These are phyloP conservation scores for Chaenocephalus aceratus DNA, from an alignment of 2,113 vertebrate genomes.

Conservation along the genomic window DNA sequence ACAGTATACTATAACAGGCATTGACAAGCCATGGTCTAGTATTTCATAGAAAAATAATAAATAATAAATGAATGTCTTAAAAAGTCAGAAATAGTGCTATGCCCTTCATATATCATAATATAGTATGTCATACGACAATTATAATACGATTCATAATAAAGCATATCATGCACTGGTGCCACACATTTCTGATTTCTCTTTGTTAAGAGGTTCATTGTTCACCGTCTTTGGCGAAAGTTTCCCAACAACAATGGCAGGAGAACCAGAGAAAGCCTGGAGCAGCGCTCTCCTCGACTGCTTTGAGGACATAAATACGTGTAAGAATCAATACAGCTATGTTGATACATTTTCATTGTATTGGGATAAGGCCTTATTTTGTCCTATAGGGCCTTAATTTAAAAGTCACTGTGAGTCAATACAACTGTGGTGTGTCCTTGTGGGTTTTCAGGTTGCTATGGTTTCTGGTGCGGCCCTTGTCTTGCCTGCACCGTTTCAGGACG, in stretches of 20 bases:
- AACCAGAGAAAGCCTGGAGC: conserved; percentile 3
- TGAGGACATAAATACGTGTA: conserved; percentile 32
- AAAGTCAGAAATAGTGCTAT: too few relatives aligned
- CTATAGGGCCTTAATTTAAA: neutral
- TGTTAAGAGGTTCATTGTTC: conserved; percentile 8
- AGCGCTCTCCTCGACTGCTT: conserved; percentile 48
- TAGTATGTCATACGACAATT: too few relatives aligned
- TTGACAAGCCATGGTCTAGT: too few relatives aligned
- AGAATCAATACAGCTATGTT: neutral
- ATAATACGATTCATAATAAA: too few relatives aligned
- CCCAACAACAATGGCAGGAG: neutral
- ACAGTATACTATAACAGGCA: too few relatives aligned
- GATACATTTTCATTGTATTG: neutral
- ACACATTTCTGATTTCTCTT: neutral
- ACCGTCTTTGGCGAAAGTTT: neutral
- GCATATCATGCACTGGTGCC: too few relatives aligned
- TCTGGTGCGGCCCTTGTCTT: conserved; percentile 62
- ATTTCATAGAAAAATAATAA: too few relatives aligned
- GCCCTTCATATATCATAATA: too few relatives aligned
- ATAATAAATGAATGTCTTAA: too few relatives aligned
- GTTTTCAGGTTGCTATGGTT: conserved; percentile 59
- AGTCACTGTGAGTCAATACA: neutral
- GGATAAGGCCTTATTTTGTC: too few relatives aligned
- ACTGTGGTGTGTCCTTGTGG: neutral
- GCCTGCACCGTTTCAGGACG: conserved; percentile 41